Conservation (phyloP, 2,888 invertebrate genomes). For the Pinctada fucata region DNA sequence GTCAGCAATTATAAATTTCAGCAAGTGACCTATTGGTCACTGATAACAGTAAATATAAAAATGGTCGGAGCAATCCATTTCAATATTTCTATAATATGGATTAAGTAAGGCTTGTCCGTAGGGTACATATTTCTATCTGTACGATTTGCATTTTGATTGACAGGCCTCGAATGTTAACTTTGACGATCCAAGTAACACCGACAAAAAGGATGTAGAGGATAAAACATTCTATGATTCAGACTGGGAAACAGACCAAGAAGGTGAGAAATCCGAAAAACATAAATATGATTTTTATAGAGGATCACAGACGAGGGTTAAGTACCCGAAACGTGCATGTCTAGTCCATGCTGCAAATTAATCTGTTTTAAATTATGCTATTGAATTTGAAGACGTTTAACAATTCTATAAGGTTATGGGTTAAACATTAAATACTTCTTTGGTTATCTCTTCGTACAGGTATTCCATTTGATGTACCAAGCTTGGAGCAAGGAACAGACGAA, state of each 20-base stretch:
- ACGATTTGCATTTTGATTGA: not conserved
- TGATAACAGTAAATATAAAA: too few relatives aligned
- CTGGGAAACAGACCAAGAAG: slow-evolving; percentile 37
- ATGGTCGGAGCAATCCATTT: too few relatives aligned
- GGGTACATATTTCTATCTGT: not conserved
- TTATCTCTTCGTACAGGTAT: not conserved
- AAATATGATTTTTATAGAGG: not conserved
- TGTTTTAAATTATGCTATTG: too few relatives aligned
- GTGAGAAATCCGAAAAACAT: slow-evolving; percentile 24
- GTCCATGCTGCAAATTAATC: too few relatives aligned
- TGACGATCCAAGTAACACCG: slow-evolving; percentile 37
- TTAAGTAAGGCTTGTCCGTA: not conserved
- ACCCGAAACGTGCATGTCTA: too few relatives aligned
- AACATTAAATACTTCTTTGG: not conserved
- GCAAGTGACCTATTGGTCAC: too few relatives aligned
- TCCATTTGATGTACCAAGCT: not conserved
- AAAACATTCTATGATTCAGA: slow-evolving; percentile 48
- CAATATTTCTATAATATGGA: not conserved
- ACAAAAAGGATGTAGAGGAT: slow-evolving; percentile 36
- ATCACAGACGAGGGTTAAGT: too few relatives aligned
- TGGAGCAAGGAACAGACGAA: not conserved
- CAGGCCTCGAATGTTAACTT: slow-evolving; percentile 45
- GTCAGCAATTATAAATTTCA: too few relatives aligned
- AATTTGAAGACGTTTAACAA: too few relatives aligned
- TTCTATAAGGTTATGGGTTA: not conserved